Conservation (phyloP, 2,113 vertebrate genomes). For the Peromyscus maniculatus region DNA sequence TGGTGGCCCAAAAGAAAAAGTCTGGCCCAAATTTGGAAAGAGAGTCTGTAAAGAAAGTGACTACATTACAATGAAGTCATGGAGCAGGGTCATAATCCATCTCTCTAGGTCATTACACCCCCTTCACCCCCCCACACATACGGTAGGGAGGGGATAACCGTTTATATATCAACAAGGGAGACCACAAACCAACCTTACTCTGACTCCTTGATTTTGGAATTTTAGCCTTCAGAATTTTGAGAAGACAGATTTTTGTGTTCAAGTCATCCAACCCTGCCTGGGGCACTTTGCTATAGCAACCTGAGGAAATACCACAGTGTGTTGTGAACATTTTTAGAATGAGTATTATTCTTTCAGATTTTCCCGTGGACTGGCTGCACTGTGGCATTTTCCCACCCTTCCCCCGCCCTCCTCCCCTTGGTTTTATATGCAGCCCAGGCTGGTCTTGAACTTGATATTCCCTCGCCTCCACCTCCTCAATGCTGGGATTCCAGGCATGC, state of each 20-base stretch:
- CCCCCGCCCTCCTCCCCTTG: not conserved
- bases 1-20: too few relatives aligned
- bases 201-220: not conserved
- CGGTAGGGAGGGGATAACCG: not conserved
- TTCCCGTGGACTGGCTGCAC: not conserved
- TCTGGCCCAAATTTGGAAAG: not conserved
- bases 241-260: not conserved
- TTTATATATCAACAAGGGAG: not conserved
- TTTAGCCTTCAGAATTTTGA: not conserved
- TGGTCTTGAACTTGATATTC: not conserved
- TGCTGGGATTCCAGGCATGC: not conserved
- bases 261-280: not conserved
- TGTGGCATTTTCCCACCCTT: not conserved
- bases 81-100: not conserved
- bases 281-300: not conserved
- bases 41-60: not conserved
- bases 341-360: constrained; percentile 1
- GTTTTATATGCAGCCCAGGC: not conserved
- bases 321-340: not conserved
- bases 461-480: not conserved
- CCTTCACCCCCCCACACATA: too few relatives aligned
- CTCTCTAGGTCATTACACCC: too few relatives aligned
- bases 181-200: too few relatives aligned
- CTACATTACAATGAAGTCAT: not conserved
- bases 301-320: not conserved